These are phyloP conservation scores for Sebastes variabilis DNA, from an alignment of 2,797 vertebrate species.

Conservation along the genomic window DNA sequence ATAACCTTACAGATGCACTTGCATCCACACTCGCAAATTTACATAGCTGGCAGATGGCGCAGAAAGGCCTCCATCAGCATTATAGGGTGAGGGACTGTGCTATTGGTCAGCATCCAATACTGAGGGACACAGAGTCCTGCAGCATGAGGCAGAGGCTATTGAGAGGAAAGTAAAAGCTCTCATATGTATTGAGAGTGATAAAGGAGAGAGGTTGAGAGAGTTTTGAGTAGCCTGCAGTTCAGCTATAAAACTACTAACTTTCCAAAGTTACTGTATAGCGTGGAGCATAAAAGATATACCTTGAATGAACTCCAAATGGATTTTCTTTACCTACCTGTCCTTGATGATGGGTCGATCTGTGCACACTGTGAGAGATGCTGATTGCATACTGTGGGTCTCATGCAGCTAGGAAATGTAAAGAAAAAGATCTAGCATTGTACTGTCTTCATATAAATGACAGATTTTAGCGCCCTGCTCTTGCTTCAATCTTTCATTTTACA, in stretches of 20 bases:
- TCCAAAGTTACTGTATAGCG: conserved; percentile 4
- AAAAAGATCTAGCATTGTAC: neutral
- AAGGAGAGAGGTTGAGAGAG: conserved; percentile 6
- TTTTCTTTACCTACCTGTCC: conserved; percentile 23
- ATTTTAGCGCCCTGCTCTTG: neutral
- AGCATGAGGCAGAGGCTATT: conserved; percentile 18
- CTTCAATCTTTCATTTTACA: neutral
- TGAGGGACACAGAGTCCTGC: conserved; percentile 18
- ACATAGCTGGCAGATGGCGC: conserved; percentile 44
- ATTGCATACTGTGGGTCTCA: neutral
- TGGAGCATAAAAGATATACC: conserved; percentile 18
- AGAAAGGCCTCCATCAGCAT: conserved; percentile 56
- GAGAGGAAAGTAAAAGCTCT: conserved; percentile 13
- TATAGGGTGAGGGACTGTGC: conserved; percentile 15
- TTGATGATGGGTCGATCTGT: neutral
- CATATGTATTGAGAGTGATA: neutral
- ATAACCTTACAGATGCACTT: conserved; percentile 45
- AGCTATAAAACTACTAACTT: conserved; percentile 15
- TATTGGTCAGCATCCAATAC: conserved; percentile 59
- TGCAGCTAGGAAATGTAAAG: neutral
- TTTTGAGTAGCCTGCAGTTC: conserved; percentile 17
- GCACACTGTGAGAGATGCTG: conserved; percentile 4
- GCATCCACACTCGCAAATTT: conserved; percentile 22
- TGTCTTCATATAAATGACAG: neutral
- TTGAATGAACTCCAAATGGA: conserved; percentile 25